Evolutionary conservation across 1,140 invertebrate genomes (phyloP), one percentile per base, ranked within the genome.

Genomic region (Ruditapes philippinarum): DNA sequence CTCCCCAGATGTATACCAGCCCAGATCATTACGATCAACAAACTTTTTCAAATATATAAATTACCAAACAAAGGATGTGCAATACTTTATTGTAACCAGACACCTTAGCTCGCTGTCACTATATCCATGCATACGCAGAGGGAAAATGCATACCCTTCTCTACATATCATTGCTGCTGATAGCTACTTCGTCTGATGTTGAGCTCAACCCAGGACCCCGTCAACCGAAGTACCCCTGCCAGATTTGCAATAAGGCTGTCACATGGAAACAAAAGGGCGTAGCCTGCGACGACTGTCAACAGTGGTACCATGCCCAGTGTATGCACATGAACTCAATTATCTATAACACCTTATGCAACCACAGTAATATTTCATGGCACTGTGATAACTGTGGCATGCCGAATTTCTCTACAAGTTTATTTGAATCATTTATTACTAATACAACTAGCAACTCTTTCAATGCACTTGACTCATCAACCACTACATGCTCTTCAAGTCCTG

Each of bases 251-350:
- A 80, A 62, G 49, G 86, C 80, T 3, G 51, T 76, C 25, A 78
- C 28, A n/a, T 89, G 80, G 88, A 38, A 45, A 25, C 80, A 89
- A 28, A 49, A 33, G 28, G 88, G 38, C n/a, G 42, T 89, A 9
- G 78, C 49, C 22, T 83, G 88, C 40, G 70, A 83, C 68, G 81
- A 79, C 54, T 89, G 80, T 38, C 19, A 65, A 38, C 60, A 57
- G 25, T 89, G 79, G 88, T 89, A 89, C 45, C 88, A 89, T 73
- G 62, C 36, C 9, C 22, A 82, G 40, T 82, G 79, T 57, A 89
- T 83, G 79, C 51, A 76, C 40, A 89, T 89, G 57, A 36, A 49
- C 25, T 42, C 60, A 22, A 31, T n/a, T 28, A 40, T 57, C 40
- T 60, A 88, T 42, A 42, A 70, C 2, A 40, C 33, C 0, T 62